A percentile compares a stretch with the other conserved stretches of the same genome.
Conservation (phyloP, 1,140 invertebrate genomes). For the Lerema accius region DNA sequence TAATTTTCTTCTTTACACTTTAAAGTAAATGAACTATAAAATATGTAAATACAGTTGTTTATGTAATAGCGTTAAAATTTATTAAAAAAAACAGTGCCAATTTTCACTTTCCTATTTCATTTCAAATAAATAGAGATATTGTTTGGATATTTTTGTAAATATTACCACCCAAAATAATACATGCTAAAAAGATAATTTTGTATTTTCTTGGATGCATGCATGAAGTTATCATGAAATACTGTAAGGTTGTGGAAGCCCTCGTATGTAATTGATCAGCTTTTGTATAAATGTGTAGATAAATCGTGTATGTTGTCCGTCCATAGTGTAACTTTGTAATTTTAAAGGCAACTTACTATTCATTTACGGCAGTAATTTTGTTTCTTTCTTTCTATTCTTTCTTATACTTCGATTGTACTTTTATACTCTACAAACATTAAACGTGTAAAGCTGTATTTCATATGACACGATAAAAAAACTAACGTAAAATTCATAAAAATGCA, state of each 20-base stretch:
- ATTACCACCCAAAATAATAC: too few relatives aligned
- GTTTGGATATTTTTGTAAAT: neutral
- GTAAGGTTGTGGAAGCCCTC: conserved; percentile 43
- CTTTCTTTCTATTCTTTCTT: neutral
- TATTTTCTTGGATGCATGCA: too few relatives aligned
- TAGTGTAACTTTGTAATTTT: neutral
- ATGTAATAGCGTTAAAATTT: neutral
- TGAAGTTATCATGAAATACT: too few relatives aligned
- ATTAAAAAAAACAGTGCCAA: neutral
- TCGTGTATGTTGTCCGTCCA: conserved; percentile 2
- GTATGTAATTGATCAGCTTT: conserved; percentile 7
- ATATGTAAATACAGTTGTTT: neutral
- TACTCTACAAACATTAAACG: neutral
- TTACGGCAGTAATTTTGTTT: neutral
- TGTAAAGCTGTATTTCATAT: too few relatives aligned
- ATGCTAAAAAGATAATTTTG: too few relatives aligned
- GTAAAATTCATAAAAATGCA: too few relatives aligned
- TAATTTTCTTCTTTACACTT: neutral
- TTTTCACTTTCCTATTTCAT: neutral
- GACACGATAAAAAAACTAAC: too few relatives aligned
- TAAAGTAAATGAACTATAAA: neutral
- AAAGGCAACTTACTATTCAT: neutral
- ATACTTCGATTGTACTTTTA: neutral
- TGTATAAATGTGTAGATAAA: conserved; percentile 9
- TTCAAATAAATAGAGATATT: neutral